These are phyloP conservation scores for Rhombomys opimus DNA, from an alignment of 2,113 vertebrate species.

Conservation along the genomic window DNA sequence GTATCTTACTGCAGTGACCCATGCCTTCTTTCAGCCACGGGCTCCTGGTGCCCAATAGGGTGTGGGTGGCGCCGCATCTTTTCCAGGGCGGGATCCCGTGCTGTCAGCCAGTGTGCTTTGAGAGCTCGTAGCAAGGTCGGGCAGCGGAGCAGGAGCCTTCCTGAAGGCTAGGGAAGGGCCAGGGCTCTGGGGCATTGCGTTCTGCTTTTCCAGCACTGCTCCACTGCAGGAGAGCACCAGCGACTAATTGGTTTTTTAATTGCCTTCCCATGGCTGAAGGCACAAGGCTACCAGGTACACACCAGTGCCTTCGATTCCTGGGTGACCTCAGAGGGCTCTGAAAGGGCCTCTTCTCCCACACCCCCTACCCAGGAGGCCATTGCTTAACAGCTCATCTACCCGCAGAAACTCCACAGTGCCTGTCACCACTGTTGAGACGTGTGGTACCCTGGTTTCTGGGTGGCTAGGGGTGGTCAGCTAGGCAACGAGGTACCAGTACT, in stretches of 20 bases:
- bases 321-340: neutral
- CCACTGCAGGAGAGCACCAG: neutral
- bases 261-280: neutral
- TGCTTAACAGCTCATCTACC: neutral
- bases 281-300: neutral
- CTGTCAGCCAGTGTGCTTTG: too few species aligned
- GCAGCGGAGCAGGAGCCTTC: neutral
- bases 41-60: neutral
- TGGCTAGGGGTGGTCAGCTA: neutral
- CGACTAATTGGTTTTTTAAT: neutral
- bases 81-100: neutral
- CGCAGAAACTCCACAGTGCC: neutral
- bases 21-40: neutral
- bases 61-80: neutral
- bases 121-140: neutral
- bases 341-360: neutral
- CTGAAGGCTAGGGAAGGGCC: neutral
- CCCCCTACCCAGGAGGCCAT: rapidly evolving
- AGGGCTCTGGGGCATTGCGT: neutral
- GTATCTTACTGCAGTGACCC: neutral
- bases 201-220: neutral
- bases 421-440: neutral
- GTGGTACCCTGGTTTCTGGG: neutral
- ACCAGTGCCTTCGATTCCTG: neutral
- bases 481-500: too few species aligned